Percentiles rank a stretch among this genome's conserved stretches.
phyloP scores from a whole-genome alignment of 2,888 invertebrate species.

The Heptascelio sp. region DNA sequence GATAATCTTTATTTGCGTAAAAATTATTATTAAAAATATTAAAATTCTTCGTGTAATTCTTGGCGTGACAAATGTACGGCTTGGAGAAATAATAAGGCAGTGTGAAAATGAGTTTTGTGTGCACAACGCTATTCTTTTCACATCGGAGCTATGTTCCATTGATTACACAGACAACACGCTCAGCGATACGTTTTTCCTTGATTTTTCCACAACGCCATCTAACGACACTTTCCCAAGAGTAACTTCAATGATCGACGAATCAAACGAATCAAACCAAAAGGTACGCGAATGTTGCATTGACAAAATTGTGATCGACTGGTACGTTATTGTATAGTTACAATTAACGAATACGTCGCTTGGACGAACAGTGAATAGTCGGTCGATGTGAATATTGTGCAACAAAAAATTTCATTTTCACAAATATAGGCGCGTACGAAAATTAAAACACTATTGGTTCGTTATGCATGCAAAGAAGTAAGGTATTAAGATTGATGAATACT shows the following conservation, averaged over 20 bases:
- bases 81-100: slow-evolving; percentile 58
- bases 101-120: slow-evolving; percentile 53
- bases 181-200: slow-evolving; percentile 46
- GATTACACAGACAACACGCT: slow-evolving; percentile 40
- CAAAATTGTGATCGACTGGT: slow-evolving; percentile 48
- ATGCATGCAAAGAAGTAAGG: slow-evolving; percentile 15
- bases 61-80: slow-evolving; percentile 50
- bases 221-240: slow-evolving; percentile 44
- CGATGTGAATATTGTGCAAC: slow-evolving; percentile 17
- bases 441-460: neutral
- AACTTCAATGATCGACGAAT: slow-evolving; percentile 54
- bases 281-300: slow-evolving; percentile 36
- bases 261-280: slow-evolving; percentile 45
- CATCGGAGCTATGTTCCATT: slow-evolving; percentile 26
- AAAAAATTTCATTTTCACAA: slow-evolving; percentile 39
- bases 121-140: slow-evolving; percentile 46
- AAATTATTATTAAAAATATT: slow-evolving; percentile 6
- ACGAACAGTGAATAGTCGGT: slow-evolving; percentile 3
- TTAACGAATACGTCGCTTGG: slow-evolving; percentile 34
- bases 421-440: neutral
- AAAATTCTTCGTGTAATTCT: neutral
- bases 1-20: neutral
- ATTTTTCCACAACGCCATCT: slow-evolving; percentile 31
- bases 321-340: slow-evolving; percentile 39
- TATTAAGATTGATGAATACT: neutral